Evolutionary conservation across 1,140 invertebrate genomes (phyloP).

Genomic region (Ips nitidus): DNA sequence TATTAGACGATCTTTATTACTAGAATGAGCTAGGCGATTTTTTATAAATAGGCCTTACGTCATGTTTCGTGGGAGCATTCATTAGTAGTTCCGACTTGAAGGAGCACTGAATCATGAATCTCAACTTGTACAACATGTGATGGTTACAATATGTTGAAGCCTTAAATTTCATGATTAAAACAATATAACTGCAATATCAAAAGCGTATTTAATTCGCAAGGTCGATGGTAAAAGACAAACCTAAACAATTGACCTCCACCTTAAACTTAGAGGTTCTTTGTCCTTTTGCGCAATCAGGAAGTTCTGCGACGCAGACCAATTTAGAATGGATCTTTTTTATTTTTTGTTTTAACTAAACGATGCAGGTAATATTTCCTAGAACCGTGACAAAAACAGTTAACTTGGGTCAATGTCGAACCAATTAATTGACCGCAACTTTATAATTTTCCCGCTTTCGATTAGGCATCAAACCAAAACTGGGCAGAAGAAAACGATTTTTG

Average conservation of each 20-base stretch:
- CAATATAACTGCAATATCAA: neutral
- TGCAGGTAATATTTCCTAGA: slow-evolving; percentile 1
- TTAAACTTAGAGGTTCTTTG: slow-evolving; percentile 6
- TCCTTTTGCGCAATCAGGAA: neutral
- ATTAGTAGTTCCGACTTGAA: neutral
- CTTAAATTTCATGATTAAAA: neutral
- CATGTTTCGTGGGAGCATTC: slow-evolving; percentile 11
- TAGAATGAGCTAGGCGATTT: slow-evolving; percentile 17
- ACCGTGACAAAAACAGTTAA: neutral
- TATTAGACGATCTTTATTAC: slow-evolving; percentile 11
- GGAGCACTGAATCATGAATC: too few relatives aligned
- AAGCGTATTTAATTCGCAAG: neutral
- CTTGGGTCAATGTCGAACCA: neutral
- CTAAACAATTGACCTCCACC: neutral
- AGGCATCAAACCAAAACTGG: too few relatives aligned
- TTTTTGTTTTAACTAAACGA: neutral
- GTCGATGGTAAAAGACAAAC: neutral
- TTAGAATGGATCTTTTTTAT: neutral
- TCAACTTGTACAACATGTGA: neutral
- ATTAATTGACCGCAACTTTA: neutral
- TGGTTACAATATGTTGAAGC: neutral
- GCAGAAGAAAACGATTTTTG: too few relatives aligned
- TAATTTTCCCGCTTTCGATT: too few relatives aligned
- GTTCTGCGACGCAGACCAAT: neutral
- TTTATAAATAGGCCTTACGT: slow-evolving; percentile 21